Evolutionary conservation across 2,888 invertebrate genomes (phyloP).

Genomic region (Machimus atricapillus): DNA sequence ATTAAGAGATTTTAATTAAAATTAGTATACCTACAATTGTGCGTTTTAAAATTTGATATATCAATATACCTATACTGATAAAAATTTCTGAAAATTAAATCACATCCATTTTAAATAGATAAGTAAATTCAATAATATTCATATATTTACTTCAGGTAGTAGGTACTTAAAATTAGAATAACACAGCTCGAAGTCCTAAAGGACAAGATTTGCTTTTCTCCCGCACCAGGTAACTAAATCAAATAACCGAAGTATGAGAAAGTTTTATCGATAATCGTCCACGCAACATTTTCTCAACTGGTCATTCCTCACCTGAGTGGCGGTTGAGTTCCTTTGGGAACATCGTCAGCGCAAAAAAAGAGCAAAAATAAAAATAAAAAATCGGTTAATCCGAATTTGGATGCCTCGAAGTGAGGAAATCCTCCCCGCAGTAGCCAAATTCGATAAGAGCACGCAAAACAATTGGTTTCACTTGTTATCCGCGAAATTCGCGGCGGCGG

Average conservation of each 20-base stretch:
- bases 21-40: no score
- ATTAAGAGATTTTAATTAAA: no score
- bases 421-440: constrained; percentile 5
- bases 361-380: neutral
- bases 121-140: no score
- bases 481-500: constrained; percentile 26
- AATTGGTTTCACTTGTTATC: constrained; percentile 42
- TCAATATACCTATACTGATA: no score
- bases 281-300: neutral
- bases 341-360: neutral
- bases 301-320: neutral
- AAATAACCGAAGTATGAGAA: neutral
- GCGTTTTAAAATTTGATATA: no score
- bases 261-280: constrained; percentile 11
- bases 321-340: neutral
- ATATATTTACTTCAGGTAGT: no score
- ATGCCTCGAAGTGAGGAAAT: neutral
- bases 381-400: neutral
- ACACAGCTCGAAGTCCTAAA: neutral
- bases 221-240: neutral
- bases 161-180: no score
- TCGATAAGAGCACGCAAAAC: constrained; percentile 35
- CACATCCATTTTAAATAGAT: no score
- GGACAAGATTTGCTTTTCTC: neutral
- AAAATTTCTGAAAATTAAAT: no score